Percentiles rank a stretch among this genome's conserved stretches.
Conservation (phyloP, 2,888 invertebrate species). For the Ichneumon xanthorius region DNA sequence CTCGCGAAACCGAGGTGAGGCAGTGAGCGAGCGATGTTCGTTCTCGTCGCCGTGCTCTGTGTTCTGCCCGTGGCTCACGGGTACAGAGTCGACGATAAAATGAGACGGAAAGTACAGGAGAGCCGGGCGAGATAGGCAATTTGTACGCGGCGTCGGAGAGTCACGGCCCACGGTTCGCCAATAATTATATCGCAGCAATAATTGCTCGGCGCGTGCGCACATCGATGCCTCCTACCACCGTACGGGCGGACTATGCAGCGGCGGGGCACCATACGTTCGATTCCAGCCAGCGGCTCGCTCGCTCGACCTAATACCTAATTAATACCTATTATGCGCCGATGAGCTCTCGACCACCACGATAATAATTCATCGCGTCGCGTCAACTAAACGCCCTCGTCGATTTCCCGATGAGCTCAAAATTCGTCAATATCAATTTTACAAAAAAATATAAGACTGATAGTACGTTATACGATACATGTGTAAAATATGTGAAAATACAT, state of each 20-base stretch:
- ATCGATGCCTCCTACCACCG: conserved; percentile 32
- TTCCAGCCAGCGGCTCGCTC: conserved; percentile 2
- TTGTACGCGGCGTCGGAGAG: conserved; percentile 12
- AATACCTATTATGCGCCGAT: conserved; percentile 3
- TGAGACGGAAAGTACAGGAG: conserved; percentile 4
- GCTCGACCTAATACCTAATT: conserved; percentile 7
- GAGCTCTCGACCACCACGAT: background rate
- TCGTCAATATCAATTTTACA: background rate
- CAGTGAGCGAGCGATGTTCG: conserved; percentile 26
- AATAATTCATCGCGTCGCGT: conserved; percentile 10
- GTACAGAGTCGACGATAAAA: conserved; percentile 20
- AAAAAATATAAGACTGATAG: background rate
- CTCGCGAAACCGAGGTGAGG: conserved; percentile 14
- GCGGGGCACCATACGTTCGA: background rate
- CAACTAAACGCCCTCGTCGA: background rate
- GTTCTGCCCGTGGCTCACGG: background rate
- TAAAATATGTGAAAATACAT: no score
- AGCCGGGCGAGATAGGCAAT: conserved; percentile 41
- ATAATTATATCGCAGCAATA: conserved; percentile 69
- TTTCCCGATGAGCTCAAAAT: background rate
- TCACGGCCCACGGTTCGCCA: conserved; percentile 52
- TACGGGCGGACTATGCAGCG: background rate
- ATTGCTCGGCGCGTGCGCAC: conserved; percentile 58
- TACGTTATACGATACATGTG: background rate
- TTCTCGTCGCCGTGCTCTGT: conserved; percentile 7